Percentiles rank a stretch among this genome's conserved stretches.
Conservation (phyloP, 2,797 vertebrate genomes). For the Arnoldichthys spilopterus region DNA sequence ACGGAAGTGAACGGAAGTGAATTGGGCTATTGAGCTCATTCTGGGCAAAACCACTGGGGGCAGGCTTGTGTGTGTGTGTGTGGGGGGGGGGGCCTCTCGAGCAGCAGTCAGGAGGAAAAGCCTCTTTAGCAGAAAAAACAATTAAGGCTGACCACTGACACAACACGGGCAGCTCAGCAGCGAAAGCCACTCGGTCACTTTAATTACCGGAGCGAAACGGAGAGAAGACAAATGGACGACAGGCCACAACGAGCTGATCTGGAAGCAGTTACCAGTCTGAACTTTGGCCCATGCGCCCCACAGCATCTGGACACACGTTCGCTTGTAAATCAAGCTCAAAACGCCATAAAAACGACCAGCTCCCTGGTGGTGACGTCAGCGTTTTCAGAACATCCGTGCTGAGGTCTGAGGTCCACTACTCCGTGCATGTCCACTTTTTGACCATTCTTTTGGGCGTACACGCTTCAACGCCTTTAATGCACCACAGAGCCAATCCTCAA, state of each 20-base stretch:
- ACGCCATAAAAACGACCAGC: too few relatives aligned
- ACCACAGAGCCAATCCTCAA: too few relatives aligned
- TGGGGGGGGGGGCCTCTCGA: background rate
- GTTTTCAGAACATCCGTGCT: too few relatives aligned
- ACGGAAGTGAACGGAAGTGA: background rate
- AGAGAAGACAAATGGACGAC: slow-evolving; percentile 13
- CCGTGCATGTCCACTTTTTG: too few relatives aligned
- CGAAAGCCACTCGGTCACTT: slow-evolving; percentile 7
- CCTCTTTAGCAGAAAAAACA: slow-evolving; percentile 24
- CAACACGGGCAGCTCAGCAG: slow-evolving; percentile 4
- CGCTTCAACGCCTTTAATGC: too few relatives aligned
- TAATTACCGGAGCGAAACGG: slow-evolving; percentile 18
- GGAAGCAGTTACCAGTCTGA: background rate
- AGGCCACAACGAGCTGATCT: background rate
- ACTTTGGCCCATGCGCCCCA: too few relatives aligned
- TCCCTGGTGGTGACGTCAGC: too few relatives aligned
- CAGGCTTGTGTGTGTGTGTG: background rate
- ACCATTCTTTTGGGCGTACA: too few relatives aligned
- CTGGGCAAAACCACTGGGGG: slow-evolving; percentile 7
- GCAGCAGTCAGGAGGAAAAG: slow-evolving; percentile 13
- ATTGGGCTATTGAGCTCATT: slow-evolving; percentile 1
- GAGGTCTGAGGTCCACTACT: too few relatives aligned
- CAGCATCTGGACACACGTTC: too few relatives aligned
- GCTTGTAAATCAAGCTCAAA: too few relatives aligned
- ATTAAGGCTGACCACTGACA: slow-evolving; percentile 24